Base-by-base conservation (phyloP, 2,888 invertebrate genomes). In the Masnerella sp. region DNA sequence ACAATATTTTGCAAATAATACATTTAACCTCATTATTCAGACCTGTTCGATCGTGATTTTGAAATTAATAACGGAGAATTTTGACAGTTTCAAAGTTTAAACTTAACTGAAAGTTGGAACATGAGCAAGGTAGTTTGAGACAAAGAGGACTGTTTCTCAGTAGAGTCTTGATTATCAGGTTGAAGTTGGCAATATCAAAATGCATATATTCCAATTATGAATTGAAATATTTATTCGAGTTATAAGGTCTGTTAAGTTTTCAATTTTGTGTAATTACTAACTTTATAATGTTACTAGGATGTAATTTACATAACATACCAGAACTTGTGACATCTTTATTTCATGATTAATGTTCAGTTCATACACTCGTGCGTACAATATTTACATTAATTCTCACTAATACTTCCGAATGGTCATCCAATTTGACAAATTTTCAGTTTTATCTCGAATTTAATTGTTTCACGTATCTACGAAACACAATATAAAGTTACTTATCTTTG, bases 31-130 rank as follows among this genome's bases (percentile, higher is more conserved):
- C 34, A 47, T 59, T 47, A 59, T 47, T 25, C 15, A 32, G 38
- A 59, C 25, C 34, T 7, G 18, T 36, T 38, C 47, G 15, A 47
- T 59, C 36, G 17, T 8, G 28, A 43, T 38, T 30, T 45, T n/a
- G 36, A 36, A 59, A 43, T 59, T 59, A 59, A 59, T 59, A 59
- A 59, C 12, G n/a, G 17, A 22, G 22, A 59, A 59, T 36, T 59
- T 38, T 34, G 47, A 47, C 25, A 47, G 47, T 59, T 47, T 28
- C 32, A 36, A 59, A 59, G 59, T 59, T 59, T 20, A 28, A 47
- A 59, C 47, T 59, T 47, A 59, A 20, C 59, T 28, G 28, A 28
- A 59, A 59, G 59, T 59, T 59, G 15, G 59, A 38, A 59, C 47
- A 59, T 59, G 45, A 59, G 47, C 47, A 25, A 36, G 15, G 47